Base-by-base conservation (phyloP, 2,797 vertebrate genomes). In the Selene dorsalis region DNA sequence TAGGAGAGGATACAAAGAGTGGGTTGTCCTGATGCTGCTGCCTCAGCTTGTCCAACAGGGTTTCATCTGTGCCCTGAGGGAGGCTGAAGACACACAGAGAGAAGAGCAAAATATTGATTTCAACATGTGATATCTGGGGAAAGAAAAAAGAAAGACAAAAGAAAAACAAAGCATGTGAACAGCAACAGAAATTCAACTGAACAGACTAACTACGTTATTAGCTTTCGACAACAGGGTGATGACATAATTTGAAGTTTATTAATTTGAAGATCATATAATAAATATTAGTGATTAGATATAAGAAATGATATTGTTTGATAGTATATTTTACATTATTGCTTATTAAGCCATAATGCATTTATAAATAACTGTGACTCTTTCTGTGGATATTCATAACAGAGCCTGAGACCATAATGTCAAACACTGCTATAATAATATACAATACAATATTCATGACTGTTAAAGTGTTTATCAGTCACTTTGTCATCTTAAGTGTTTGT, bases 1-100 rank as follows among this genome's bases (percentile, higher is more conserved):
- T 94, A 0, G 95, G 92, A 17, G 97, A 96, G 56, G 93, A 90
- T 0, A 96, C 91, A 88, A 99, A 97, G 83, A 95, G 96, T 4
- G 93, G 93, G 84, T 95, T 96, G 66, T 96, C 93, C 64, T 95
- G 95, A 4, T 98, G 96, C 65, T 96, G 96, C 89, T 94, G 95
- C 66, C 96, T 97, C 79, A 99, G 95, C 90, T 97, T 97, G 68
- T 96, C 95, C 86, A 98, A 89, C 26, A 99, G 91, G 3, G 95
- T 96, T 85, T 95, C 85, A 78, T 96, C 96, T 13, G 96, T 96
- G 89, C 96, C 95, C 0, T 96, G 94, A 47, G 96, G 96, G 56
- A 96, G 95, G 87, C 97, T 99, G 85, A 4, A 80, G 55, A 85
- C 55, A 83, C 18, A 53, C 30, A 89, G 12, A 86, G 24, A 84